Base-by-base conservation (phyloP, 1,140 invertebrate genomes). In the Lutraria rhynchaena region DNA sequence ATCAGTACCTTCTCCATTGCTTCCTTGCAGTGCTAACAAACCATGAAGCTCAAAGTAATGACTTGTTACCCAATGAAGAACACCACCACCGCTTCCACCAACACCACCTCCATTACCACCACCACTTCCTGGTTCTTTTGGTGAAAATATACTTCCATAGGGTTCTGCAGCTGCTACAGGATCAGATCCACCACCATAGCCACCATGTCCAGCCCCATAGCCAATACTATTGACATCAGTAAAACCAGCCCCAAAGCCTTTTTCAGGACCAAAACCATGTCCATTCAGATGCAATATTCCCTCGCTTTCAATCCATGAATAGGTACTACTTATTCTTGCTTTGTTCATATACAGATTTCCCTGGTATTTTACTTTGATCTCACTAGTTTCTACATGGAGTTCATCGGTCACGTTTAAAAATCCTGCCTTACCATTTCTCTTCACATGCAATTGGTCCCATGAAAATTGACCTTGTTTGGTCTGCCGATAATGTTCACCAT, bases 191-290 rank as follows among this genome's bases (percentile, higher is more conserved):
- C 88, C 87, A 51, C 87, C 88, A 53, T 85, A 74, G n/a, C 88
- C 88, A 51, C 88, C 88, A 85, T 89, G 85, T 31, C 86, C 85
- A 24, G 85, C 88, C 27, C 88, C 88, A 78, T 83, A 88, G n/a
- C 84, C 86, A 41, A 82, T 69, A 31, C 77, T 67, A 63, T 46
- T 69, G 63, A 37, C 63, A 3, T 85, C 35, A 3, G 86, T 87
- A 22, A 24, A 31, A 17, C 88, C 88, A 44, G 84, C 83, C 0
- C 87, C 85, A 41, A 35, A 46, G n/a, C 88, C 88, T 41, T 57
- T 17, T 44, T 85, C 86, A n/a, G 86, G 44, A 17, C 11, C 22
- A 55, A 82, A 46, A 4, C 88, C 88, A 41, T 81, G 81, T 29
- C 86, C 86, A 73, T 85, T 84, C 44, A 89, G 61, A 51, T 87